Conservation (phyloP, 2,888 invertebrate species). For the Lamellibrachia columna region DNA sequence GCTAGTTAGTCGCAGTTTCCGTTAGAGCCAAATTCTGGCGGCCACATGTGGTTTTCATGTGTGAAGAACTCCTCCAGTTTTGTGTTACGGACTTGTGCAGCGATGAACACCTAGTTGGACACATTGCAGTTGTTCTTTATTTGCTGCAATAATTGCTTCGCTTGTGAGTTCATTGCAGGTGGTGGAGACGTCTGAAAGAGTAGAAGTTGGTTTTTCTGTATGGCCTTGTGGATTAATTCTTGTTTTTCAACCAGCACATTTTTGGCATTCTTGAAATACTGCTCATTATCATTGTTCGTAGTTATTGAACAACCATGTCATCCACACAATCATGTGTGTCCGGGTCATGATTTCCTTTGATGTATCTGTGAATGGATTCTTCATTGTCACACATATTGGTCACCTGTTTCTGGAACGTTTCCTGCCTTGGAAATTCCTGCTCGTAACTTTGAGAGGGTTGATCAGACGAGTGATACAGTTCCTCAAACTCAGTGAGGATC, state of each 20-base stretch:
- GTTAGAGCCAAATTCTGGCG: neutral
- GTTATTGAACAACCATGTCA: neutral
- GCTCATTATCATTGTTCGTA: neutral
- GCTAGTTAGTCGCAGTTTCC: neutral
- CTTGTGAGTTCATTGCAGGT: neutral
- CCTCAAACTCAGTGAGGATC: neutral
- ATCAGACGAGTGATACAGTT: neutral
- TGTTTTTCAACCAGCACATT: neutral
- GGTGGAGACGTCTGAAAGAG: neutral
- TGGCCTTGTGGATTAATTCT: neutral
- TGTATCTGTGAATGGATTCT: neutral
- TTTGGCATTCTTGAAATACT: neutral
- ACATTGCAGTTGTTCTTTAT: neutral
- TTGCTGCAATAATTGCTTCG: neutral
- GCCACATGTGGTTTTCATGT: neutral
- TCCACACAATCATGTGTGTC: neutral
- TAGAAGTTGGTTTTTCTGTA: neutral
- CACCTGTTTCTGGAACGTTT: neutral
- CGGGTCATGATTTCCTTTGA: neutral
- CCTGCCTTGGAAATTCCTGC: neutral
- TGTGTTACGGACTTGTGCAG: neutral
- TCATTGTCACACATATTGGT: neutral
- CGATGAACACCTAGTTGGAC: neutral
- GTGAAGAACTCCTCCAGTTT: neutral
- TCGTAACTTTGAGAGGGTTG: neutral